Percentiles rank a stretch among this genome's conserved stretches.
phyloP scores from a whole-genome alignment of 2,113 vertebrate species.

The Atractosteus spatula region DNA sequence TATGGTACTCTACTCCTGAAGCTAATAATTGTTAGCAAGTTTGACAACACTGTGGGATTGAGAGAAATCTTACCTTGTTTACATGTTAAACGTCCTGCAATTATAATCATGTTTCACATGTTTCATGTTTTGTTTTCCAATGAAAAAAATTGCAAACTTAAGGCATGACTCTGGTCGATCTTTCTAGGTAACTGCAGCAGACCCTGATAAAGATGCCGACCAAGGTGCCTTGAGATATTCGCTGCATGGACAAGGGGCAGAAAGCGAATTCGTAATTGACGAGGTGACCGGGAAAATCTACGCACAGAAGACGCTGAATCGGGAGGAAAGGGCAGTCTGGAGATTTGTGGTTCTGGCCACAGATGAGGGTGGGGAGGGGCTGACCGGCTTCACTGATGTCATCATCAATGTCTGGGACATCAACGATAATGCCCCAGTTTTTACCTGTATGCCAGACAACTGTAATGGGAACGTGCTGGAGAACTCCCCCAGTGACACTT shows the following conservation, averaged over 20 bases:
- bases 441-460: slow-evolving; percentile 69
- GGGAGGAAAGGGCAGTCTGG: slow-evolving; percentile 79
- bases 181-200: slow-evolving; percentile 76
- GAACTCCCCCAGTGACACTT: slow-evolving; percentile 68
- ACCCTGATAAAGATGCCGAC: slow-evolving; percentile 77
- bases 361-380: slow-evolving; percentile 83
- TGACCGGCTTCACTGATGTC: slow-evolving; percentile 85
- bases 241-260: slow-evolving; percentile 80
- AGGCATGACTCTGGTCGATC: slow-evolving; percentile 35
- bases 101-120: too few species aligned
- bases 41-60: too few species aligned
- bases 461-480: slow-evolving; percentile 77
- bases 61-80: too few species aligned
- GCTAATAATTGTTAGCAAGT: too few species aligned
- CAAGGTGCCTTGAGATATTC: slow-evolving; percentile 81
- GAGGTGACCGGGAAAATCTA: slow-evolving; percentile 82
- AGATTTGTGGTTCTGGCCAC: slow-evolving; percentile 85
- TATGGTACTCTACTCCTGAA: too few species aligned
- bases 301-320: slow-evolving; percentile 72
- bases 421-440: slow-evolving; percentile 78
- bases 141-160: not conserved
- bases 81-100: too few species aligned
- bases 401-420: slow-evolving; percentile 87
- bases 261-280: slow-evolving; percentile 80
- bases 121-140: too few species aligned